Conservation (phyloP, 2,797 vertebrate genomes). For the Uromys caudimaculatus region DNA sequence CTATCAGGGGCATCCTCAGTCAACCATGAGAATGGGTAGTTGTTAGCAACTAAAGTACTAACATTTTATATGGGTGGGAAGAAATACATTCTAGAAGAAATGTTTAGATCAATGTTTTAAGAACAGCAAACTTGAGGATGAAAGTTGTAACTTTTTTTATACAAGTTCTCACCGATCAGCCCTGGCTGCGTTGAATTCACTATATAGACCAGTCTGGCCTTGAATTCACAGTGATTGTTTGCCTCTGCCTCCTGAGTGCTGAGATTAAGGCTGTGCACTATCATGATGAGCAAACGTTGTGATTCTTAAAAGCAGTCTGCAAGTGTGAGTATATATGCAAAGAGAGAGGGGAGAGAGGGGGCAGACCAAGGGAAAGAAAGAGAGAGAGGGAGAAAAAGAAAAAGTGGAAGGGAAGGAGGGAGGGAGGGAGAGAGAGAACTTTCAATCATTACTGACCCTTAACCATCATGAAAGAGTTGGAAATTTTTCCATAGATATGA, state of each 20-base stretch:
- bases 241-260: neutral
- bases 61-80: conserved; percentile 33
- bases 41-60: conserved; percentile 51
- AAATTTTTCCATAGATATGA: neutral
- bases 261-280: neutral
- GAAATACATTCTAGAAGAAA: neutral
- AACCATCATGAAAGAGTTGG: neutral
- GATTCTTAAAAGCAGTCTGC: neutral
- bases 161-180: neutral
- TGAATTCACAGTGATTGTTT: neutral
- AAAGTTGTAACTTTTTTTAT: neutral
- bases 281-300: neutral
- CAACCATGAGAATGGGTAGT: neutral
- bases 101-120: neutral
- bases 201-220: neutral
- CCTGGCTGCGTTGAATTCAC: neutral
- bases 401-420: too few relatives aligned
- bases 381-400: neutral
- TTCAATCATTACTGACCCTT: neutral
- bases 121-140: neutral
- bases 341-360: neutral
- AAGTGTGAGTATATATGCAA: neutral
- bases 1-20: neutral
- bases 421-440: neutral
- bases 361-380: neutral